Evolutionary conservation across 2,113 vertebrate species (phyloP).

Genomic region (Neolamprologus tretocephalus): DNA sequence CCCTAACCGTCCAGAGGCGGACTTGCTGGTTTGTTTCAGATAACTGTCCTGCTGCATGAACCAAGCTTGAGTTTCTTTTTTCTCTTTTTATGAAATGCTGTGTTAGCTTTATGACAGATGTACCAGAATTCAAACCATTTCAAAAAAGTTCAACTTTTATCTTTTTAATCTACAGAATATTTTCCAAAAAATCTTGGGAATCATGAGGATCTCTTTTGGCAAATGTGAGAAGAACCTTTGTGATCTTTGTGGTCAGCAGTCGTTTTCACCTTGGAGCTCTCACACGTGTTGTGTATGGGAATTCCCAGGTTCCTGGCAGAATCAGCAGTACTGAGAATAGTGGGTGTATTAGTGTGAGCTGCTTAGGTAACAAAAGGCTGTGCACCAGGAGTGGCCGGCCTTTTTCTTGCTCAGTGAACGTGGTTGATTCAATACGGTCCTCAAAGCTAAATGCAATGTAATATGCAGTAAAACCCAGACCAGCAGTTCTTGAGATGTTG

Average conservation of each 20-base stretch:
- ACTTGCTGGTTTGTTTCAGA: background rate
- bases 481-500: background rate
- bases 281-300: background rate
- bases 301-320: background rate
- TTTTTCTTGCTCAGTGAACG: background rate
- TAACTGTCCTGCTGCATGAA: background rate
- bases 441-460: background rate
- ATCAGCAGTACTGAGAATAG: background rate
- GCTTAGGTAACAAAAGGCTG: background rate
- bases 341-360: background rate
- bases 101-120: background rate
- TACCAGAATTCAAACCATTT: background rate
- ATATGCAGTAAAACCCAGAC: background rate
- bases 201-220: background rate
- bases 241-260: background rate
- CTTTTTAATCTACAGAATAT: background rate
- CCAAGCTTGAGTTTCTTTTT: background rate
- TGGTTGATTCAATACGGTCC: background rate
- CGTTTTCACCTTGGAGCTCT: background rate
- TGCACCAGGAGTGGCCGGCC: accelerated
- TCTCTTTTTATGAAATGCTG: background rate
- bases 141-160: background rate
- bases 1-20: background rate
- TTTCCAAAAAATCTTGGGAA: background rate
- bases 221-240: background rate